Evolutionary conservation across 30 jellyfish, hydroid and myxozoan species (phyloP).

Genomic region (Nemopilema nomurai): DNA sequence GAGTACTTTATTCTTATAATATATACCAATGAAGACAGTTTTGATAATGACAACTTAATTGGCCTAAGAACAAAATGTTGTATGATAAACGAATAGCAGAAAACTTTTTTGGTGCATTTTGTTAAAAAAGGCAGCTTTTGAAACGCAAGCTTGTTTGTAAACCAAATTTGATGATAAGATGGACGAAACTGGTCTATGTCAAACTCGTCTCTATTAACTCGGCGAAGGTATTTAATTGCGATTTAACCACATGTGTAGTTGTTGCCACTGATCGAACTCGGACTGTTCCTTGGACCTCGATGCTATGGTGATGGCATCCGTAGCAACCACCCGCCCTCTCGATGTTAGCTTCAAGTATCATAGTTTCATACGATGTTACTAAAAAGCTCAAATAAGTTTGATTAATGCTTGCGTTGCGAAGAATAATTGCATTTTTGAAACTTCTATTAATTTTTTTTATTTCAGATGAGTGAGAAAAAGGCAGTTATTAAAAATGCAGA

Average conservation of each 20-base stretch:
- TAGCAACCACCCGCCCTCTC: constrained; percentile 12
- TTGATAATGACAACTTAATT: not conserved
- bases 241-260: constrained; percentile 3
- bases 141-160: not conserved
- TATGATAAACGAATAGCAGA: no score
- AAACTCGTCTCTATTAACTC: no score
- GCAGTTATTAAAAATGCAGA: constrained; percentile 98
- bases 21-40: not conserved
- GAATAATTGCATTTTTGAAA: no score
- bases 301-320: constrained; percentile 37
- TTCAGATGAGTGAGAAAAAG: constrained; percentile 94
- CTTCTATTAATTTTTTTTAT: no score
- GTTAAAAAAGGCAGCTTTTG: no score
- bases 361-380: not conserved
- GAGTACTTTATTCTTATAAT: not conserved
- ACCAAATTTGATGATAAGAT: no score
- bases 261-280: not conserved
- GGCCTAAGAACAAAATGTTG: no score
- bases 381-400: not conserved
- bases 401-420: no score
- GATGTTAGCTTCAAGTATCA: not conserved
- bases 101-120: no score
- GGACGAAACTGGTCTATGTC: not conserved
- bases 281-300: constrained; percentile 5
- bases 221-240: no score